Percentiles rank a stretch among this genome's conserved stretches.
Conservation (phyloP, 2,888 invertebrate species). For the Antheraea assamensis region DNA sequence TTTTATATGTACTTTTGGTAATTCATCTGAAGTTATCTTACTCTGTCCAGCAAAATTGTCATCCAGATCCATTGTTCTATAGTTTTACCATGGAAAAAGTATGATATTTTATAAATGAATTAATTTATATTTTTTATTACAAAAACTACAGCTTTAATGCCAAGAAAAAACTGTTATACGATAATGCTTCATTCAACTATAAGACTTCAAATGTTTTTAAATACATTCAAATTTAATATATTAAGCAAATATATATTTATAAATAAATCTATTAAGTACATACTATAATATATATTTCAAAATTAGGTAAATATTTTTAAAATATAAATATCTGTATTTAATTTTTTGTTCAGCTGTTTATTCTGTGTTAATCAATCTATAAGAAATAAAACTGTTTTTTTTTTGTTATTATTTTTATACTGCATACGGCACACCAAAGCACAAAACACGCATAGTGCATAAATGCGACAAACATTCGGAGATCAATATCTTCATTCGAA, state of each 20-base stretch:
- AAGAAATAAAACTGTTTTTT: neutral
- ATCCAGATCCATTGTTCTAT: conserved; percentile 60
- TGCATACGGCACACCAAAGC: conserved; percentile 4
- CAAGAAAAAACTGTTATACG: neutral
- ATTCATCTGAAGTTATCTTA: conserved; percentile 59
- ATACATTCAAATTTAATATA: too few species aligned
- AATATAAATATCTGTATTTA: too few species aligned
- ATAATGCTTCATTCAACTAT: neutral
- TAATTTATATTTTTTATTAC: neutral
- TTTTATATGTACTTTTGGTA: conserved; percentile 75
- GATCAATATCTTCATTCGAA: conserved; percentile 72
- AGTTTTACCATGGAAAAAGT: conserved; percentile 6
- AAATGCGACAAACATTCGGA: conserved; percentile 42
- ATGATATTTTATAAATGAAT: neutral
- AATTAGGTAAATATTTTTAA: too few species aligned
- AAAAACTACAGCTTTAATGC: neutral
- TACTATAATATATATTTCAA: too few species aligned
- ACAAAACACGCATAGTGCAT: conserved; percentile 17
- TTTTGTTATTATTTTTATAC: conserved; percentile 14
- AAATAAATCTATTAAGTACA: too few species aligned
- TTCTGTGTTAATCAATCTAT: neutral
- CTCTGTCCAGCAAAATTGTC: conserved; percentile 53
- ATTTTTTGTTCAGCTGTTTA: neutral
- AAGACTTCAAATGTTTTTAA: too few species aligned
- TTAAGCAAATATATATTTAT: too few species aligned